phyloP scores from a whole-genome alignment of 2,888 invertebrate genomes.

The Pollenia labialis region DNA sequence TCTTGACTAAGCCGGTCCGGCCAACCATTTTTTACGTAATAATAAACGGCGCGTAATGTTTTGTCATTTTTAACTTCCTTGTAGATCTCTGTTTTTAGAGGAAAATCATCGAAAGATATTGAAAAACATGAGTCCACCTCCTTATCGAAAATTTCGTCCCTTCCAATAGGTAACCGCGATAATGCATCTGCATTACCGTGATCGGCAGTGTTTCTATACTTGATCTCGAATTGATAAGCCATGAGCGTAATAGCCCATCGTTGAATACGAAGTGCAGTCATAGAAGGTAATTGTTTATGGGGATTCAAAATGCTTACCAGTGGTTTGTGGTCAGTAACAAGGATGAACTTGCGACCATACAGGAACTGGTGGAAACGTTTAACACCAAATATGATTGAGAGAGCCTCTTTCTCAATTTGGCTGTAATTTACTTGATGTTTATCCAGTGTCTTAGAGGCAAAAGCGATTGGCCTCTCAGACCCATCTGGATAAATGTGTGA shows the following conservation, averaged over 20 bases:
- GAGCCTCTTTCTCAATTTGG: slow-evolving; percentile 49
- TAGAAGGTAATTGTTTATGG: slow-evolving; percentile 54
- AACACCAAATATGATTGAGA: slow-evolving; percentile 56
- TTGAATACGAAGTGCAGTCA: slow-evolving; percentile 53
- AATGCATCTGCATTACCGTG: slow-evolving; percentile 71
- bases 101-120: slow-evolving; percentile 41
- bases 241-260: slow-evolving; percentile 64
- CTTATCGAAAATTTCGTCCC: not conserved
- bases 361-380: slow-evolving; percentile 54
- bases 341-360: slow-evolving; percentile 64
- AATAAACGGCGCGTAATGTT: not conserved
- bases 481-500: slow-evolving; percentile 77
- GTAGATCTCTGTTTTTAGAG: slow-evolving; percentile 28
- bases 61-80: slow-evolving; percentile 17
- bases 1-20: slow-evolving; percentile 1
- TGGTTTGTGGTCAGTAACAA: slow-evolving; percentile 63
- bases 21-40: slow-evolving; percentile 43
- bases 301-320: slow-evolving; percentile 63
- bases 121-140: slow-evolving; percentile 1
- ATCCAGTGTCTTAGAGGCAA: slow-evolving; percentile 63
- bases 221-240: slow-evolving; percentile 60
- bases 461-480: slow-evolving; percentile 79
- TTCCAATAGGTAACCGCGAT: slow-evolving; percentile 46
- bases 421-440: slow-evolving; percentile 42
- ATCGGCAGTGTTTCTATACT: slow-evolving; percentile 65